Conservation (phyloP, 2,113 vertebrate species). For the Bos indicus region DNA sequence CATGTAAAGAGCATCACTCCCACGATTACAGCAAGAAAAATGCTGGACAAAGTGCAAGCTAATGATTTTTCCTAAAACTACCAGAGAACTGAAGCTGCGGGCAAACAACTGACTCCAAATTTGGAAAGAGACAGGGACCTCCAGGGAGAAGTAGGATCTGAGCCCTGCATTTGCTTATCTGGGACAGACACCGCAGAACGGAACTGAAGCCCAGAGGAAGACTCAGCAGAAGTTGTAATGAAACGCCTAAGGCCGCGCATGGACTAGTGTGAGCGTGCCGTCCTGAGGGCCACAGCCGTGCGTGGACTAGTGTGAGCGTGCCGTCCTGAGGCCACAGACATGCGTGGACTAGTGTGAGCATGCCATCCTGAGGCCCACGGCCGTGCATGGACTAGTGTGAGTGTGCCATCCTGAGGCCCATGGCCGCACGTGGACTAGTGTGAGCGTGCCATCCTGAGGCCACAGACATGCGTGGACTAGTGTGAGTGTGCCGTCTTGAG, state of each 20-base stretch:
- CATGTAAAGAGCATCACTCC: neutral
- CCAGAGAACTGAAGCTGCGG: neutral
- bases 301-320: rapidly evolving
- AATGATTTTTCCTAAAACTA: neutral
- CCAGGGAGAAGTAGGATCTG: rapidly evolving
- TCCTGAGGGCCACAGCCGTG: rapidly evolving
- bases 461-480: rapidly evolving
- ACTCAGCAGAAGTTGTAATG: neutral
- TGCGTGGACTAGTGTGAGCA: rapidly evolving
- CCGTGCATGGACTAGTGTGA: rapidly evolving
- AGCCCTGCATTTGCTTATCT: neutral
- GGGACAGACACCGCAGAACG: neutral
- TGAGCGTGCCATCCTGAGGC: rapidly evolving
- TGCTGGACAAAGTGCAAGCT: too few species aligned
- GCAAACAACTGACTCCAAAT: too few species aligned
- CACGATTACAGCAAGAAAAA: neutral
- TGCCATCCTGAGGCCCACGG: rapidly evolving
- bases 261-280: neutral
- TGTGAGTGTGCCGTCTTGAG: rapidly evolving
- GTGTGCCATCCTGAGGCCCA: rapidly evolving
- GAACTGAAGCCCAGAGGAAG: neutral
- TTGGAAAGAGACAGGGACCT: neutral
- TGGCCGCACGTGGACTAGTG: rapidly evolving
- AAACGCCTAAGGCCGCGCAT: rapidly evolving
- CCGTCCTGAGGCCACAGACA: rapidly evolving